Conservation (phyloP, 2,797 vertebrate species). For the Sebastes jordani region DNA sequence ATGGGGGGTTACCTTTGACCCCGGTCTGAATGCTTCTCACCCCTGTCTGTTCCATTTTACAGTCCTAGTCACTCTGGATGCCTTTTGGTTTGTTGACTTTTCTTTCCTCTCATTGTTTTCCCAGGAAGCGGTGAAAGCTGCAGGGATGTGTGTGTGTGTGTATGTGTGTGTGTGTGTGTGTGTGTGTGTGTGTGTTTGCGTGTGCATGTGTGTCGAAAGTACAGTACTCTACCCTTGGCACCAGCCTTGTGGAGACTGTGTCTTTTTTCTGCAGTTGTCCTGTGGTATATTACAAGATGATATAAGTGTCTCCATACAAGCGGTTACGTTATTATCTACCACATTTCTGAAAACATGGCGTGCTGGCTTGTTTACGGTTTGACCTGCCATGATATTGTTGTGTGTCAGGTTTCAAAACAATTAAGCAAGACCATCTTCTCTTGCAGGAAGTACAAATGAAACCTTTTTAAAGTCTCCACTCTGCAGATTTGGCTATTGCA, state of each 20-base stretch:
- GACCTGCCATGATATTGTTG: conserved; percentile 68
- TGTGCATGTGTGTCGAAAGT: conserved; percentile 21
- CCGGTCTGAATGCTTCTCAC: conserved; percentile 59
- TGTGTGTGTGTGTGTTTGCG: not conserved
- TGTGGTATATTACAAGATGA: conserved; percentile 65
- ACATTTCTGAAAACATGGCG: conserved; percentile 66
- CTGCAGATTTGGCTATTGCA: conserved; percentile 62
- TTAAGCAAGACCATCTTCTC: conserved; percentile 55
- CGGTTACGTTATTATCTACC: conserved; percentile 61
- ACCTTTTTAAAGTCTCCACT: conserved; percentile 44
- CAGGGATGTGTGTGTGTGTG: conserved; percentile 42
- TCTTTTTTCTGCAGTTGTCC: conserved; percentile 58
- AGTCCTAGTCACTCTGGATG: conserved; percentile 69
- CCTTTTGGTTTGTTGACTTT: conserved; percentile 81
- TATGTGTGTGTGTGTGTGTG: not conserved
- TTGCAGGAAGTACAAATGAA: conserved; percentile 61
- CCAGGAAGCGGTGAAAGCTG: conserved; percentile 81
- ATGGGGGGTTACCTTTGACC: conserved; percentile 73
- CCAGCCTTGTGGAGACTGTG: conserved; percentile 40
- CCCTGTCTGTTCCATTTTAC: conserved; percentile 71
- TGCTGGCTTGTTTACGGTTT: conserved; percentile 67
- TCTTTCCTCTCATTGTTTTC: conserved; percentile 83
- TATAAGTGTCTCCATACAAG: conserved; percentile 52
- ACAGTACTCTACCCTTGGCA: conserved; percentile 63
- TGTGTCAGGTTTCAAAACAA: conserved; percentile 68